Base-by-base conservation (phyloP, 2,797 vertebrate species). In the Poeciliopsis gracilis region DNA sequence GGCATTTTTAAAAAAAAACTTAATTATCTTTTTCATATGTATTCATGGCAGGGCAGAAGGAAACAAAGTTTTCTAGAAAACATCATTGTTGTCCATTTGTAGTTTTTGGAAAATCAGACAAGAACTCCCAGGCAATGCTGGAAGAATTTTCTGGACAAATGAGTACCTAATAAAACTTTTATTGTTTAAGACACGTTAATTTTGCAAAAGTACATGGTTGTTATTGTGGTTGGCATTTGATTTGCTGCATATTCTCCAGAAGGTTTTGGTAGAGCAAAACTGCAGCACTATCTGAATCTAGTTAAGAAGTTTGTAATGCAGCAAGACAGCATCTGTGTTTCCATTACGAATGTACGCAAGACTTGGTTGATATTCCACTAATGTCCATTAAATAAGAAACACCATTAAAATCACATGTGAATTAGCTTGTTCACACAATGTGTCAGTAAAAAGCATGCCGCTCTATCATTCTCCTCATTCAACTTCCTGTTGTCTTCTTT, bases 111-210 rank as follows among this genome's bases (percentile, higher is more conserved):
- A 33, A 63, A 20, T 33, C 59, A 33, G 59, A 36, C 30, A 61
- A 30, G 57, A 30, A 15, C 15, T 61, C 59, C 15, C 6, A 18
- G 30, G 59, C 28, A 18, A 20, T 36, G 30, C 30, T 33, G 30
- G 30, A 63, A 33, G 2, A 63, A 63, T 33, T 16, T 61, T 61
- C 10, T 63, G 30, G 59, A 33, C 7, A 9, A 6, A 63, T 16
- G n/a, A 61, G 55, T 57, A 57, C n/a, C 55, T 57, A 51, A 59
- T 59, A 59, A 30, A 59, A 59, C 55, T 59, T 28, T 30, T 55
- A 55, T 59, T 30, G 57, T 13, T 59, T 30, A n/a, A 55, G 53
- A 55, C 23, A 55, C 1, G 23, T n/a, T 55, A 55, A 8, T 55
- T 55, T 55, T 55, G 23, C 9, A 55, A n/a, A 55, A 55, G 23